phyloP scores from a whole-genome alignment of 2,797 vertebrate species.

The Erpetoichthys calabaricus region DNA sequence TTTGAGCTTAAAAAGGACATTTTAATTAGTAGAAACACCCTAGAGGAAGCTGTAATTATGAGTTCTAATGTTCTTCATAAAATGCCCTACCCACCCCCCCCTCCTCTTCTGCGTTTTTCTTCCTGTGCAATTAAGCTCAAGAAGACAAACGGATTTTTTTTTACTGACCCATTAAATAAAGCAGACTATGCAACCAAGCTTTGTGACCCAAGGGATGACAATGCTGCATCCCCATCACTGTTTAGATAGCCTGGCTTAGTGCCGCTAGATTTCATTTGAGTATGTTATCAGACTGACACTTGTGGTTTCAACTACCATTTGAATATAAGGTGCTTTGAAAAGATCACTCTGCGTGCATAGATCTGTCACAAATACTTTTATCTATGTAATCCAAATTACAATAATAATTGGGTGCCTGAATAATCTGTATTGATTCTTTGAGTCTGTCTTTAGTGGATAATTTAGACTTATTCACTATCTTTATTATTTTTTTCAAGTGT shows the following conservation, averaged over 20 bases:
- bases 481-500: too few species aligned
- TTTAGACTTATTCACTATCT: too few species aligned
- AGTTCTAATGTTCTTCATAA: constrained; percentile 25
- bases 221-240: not conserved
- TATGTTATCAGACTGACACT: not conserved
- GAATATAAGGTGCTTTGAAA: not conserved
- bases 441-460: too few species aligned
- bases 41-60: constrained; percentile 30
- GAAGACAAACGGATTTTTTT: constrained; percentile 14
- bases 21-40: constrained; percentile 33
- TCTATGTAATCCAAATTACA: too few species aligned
- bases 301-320: not conserved
- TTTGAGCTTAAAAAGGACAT: constrained; percentile 26
- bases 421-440: too few species aligned
- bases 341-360: too few species aligned
- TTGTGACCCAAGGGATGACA: constrained; percentile 7
- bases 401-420: too few species aligned
- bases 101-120: constrained; percentile 16
- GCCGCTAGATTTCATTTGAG: not conserved
- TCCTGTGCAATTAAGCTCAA: constrained; percentile 15
- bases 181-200: not conserved
- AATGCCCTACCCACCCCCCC: constrained; percentile 7
- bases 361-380: too few species aligned
- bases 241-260: not conserved
- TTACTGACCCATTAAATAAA: constrained; percentile 12